These are phyloP conservation scores for Coendou prehensilis DNA, from an alignment of 2,797 vertebrate genomes.

Conservation along the genomic window DNA sequence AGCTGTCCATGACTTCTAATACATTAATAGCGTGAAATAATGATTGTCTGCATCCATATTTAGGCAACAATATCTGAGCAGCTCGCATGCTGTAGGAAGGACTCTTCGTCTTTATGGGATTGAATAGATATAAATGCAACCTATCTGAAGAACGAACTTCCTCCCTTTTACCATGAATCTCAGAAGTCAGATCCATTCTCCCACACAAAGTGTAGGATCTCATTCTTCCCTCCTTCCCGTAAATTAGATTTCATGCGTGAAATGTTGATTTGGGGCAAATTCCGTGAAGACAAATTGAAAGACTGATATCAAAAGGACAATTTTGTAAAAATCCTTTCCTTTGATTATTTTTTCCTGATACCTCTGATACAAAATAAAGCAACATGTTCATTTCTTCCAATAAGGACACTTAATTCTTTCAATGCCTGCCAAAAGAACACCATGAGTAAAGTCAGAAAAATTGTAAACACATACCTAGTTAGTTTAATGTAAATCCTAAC, in stretches of 20 bases:
- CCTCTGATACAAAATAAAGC: neutral
- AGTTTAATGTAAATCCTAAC: slow-evolving; percentile 44
- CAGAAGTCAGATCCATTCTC: neutral
- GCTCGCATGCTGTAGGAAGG: slow-evolving; percentile 20
- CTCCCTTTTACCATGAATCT: neutral
- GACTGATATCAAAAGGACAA: neutral
- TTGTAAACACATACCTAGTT: neutral
- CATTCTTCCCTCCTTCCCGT: neutral
- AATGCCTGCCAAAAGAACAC: neutral
- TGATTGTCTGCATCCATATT: slow-evolving; percentile 31
- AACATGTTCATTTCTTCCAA: neutral
- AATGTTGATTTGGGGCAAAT: neutral
- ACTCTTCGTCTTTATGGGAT: slow-evolving; percentile 39
- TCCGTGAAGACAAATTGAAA: slow-evolving; percentile 22
- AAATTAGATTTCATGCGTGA: neutral
- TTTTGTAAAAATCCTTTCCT: neutral
- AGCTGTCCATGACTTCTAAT: neutral
- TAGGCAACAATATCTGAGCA: slow-evolving; percentile 29
- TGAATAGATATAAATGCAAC: neutral
- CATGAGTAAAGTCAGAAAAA: neutral
- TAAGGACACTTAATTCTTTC: neutral
- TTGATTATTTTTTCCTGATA: neutral
- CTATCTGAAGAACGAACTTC: neutral
- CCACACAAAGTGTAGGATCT: neutral
- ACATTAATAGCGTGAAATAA: slow-evolving; percentile 67